Percentiles rank a stretch among this genome's conserved stretches.
Conservation (phyloP, 2,797 vertebrate genomes). For the Onychomys arenicola region DNA sequence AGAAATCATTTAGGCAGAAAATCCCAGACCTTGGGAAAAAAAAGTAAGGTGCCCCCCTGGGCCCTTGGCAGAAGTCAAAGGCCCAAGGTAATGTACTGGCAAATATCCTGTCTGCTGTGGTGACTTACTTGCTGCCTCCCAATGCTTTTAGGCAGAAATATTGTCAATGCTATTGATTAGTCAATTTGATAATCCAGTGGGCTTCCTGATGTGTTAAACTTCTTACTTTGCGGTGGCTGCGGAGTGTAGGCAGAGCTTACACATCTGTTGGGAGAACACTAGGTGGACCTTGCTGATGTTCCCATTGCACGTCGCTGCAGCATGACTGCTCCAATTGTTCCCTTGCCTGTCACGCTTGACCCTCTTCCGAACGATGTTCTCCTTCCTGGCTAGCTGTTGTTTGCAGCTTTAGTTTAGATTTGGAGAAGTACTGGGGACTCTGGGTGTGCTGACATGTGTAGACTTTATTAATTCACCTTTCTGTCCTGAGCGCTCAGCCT, state of each 20-base stretch:
- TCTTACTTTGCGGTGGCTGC: constrained; percentile 83
- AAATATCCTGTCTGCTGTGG: constrained; percentile 72
- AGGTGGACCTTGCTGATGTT: constrained; percentile 77
- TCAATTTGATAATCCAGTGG: constrained; percentile 90
- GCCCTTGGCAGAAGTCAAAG: constrained; percentile 85
- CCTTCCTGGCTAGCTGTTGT: not conserved
- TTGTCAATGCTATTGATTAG: constrained; percentile 96
- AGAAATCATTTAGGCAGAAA: constrained; percentile 89
- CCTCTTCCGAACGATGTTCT: constrained; percentile 24
- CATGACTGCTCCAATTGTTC: constrained; percentile 85
- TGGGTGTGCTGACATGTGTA: constrained; percentile 24
- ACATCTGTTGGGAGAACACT: constrained; percentile 80
- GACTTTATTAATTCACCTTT: not conserved
- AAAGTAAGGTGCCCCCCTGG: constrained; percentile 89
- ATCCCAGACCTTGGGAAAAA: constrained; percentile 83
- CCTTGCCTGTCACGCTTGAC: constrained; percentile 75
- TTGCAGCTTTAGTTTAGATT: not conserved
- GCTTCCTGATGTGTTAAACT: constrained; percentile 93
- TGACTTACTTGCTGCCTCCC: constrained; percentile 85
- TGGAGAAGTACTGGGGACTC: not conserved
- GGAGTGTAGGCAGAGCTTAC: constrained; percentile 82
- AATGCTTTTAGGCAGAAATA: constrained; percentile 92
- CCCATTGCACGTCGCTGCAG: constrained; percentile 66
- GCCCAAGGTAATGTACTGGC: constrained; percentile 90
- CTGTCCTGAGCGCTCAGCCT: not conserved